A percentile compares a stretch with the other conserved stretches of the same genome.
Evolutionary conservation across 2,888 invertebrate genomes (phyloP).

Genomic region (Fragum sueziense): DNA sequence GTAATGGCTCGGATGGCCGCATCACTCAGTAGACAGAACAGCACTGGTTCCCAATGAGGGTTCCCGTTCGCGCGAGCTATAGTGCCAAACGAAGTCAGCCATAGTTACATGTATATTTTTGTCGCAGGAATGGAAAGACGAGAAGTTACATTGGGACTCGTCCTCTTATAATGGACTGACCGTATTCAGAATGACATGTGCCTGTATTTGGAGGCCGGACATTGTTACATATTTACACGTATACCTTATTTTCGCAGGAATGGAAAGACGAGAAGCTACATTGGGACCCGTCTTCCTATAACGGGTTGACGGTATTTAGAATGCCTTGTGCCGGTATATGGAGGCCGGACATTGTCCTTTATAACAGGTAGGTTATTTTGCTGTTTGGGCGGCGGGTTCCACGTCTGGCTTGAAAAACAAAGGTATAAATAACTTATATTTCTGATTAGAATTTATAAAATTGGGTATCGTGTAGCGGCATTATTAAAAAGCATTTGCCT

Average conservation of each 20-base stretch:
- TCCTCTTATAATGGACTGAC: slow-evolving; percentile 86
- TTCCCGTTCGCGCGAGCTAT: too few relatives aligned
- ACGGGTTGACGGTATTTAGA: slow-evolving; percentile 86
- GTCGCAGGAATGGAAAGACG: slow-evolving; percentile 87
- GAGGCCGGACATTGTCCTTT: slow-evolving; percentile 85
- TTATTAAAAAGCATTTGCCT: too few relatives aligned
- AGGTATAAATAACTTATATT: too few relatives aligned
- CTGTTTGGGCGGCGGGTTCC: too few relatives aligned
- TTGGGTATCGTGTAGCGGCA: too few relatives aligned
- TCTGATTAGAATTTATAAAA: too few relatives aligned
- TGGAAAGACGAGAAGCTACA: slow-evolving; percentile 88
- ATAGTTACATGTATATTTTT: neutral
- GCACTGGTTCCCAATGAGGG: too few relatives aligned
- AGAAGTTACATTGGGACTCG: slow-evolving; percentile 89
- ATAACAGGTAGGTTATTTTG: slow-evolving; percentile 85
- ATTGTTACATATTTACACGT: slow-evolving; percentile 84
- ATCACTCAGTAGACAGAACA: too few relatives aligned
- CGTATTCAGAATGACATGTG: slow-evolving; percentile 86
- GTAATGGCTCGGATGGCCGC: too few relatives aligned
- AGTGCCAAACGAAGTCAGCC: too few relatives aligned
- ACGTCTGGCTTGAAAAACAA: too few relatives aligned
- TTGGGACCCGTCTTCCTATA: slow-evolving; percentile 88
- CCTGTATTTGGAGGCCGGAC: slow-evolving; percentile 87
- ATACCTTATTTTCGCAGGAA: slow-evolving; percentile 80
- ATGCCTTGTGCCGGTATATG: slow-evolving; percentile 88